Evolutionary conservation across 2,888 invertebrate genomes (phyloP), one percentile per base, ranked within the genome.

Genomic region (Noctua fimbriata): DNA sequence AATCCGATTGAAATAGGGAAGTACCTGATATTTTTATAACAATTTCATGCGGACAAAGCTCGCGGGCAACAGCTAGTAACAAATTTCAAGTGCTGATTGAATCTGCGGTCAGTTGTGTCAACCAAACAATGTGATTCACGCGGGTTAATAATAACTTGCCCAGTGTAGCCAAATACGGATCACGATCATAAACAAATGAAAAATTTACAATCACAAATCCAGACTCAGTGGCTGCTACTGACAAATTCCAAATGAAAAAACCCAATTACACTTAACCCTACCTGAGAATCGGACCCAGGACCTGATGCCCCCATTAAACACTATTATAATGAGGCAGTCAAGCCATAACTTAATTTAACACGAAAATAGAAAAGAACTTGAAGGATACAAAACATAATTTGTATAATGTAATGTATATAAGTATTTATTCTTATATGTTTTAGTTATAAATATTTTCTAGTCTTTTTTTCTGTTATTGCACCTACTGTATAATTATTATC

Each of bases 51-150:
- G n/a, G n/a, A n/a, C n/a, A n/a, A n/a, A n/a, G n/a, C n/a, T n/a
- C n/a, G n/a, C n/a, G n/a, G n/a, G n/a, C n/a, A n/a, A n/a, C n/a
- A n/a, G n/a, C n/a, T n/a, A n/a, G n/a, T n/a, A n/a, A n/a, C n/a
- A n/a, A n/a, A n/a, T n/a, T n/a, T n/a, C n/a, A n/a, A n/a, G n/a
- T 66, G 24, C 12, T 2, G 14, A 21, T 18, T 60, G 10, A 58
- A 32, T n/a, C 12, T 73, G 47, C 69, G 32, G n/a, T 72, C 9
- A 52, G 12, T n/a, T 7, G 4, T 12, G 7, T 44, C 73, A 73
- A 32, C 69, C 67, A 65, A 72, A 5, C 9, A 6, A 21, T 28
- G 24, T 70, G 52, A 70, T 36, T 70, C 70, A 70, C 32, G 52
- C 24, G 0, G 52, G 24, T 10, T 32, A 52, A 24, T 70, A 16